These are phyloP conservation scores for Sminthurinus aureus DNA, from an alignment of 2,888 invertebrate species.

Conservation along the genomic window DNA sequence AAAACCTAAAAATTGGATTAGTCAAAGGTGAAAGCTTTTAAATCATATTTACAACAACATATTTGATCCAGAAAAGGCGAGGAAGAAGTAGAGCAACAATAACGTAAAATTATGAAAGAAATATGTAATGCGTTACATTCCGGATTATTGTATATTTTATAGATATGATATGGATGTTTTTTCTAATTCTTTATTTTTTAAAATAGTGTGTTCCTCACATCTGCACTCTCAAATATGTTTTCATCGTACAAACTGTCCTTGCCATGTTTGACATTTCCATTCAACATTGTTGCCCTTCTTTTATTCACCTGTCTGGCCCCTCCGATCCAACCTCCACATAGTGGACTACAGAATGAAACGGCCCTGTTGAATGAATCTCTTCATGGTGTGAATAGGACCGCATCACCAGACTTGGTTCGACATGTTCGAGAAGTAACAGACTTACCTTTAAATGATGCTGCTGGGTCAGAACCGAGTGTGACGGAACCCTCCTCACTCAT, in stretches of 20 bases:
- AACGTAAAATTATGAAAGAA: too few relatives aligned
- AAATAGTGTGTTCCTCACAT: constrained; percentile 62
- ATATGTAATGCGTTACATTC: too few relatives aligned
- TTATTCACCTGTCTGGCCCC: constrained; percentile 62
- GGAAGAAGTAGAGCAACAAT: too few relatives aligned
- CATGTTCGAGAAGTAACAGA: constrained; percentile 20
- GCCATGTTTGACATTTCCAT: constrained; percentile 63
- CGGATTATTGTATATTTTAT: not conserved
- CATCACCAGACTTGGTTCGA: constrained; percentile 5
- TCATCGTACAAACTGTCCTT: constrained; percentile 61
- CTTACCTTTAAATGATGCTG: constrained; percentile 17
- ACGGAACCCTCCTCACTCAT: constrained; percentile 24
- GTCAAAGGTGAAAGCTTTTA: too few relatives aligned
- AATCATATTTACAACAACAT: too few relatives aligned
- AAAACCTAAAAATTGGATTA: too few relatives aligned
- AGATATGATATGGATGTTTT: constrained; percentile 5
- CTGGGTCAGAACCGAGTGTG: not conserved
- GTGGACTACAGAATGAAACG: constrained; percentile 3
- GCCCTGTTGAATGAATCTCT: not conserved
- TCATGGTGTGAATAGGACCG: not conserved
- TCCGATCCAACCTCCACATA: constrained; percentile 39
- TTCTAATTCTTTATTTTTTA: not conserved
- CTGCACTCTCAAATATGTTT: constrained; percentile 62
- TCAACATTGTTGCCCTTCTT: constrained; percentile 62
- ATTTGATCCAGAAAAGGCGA: too few relatives aligned